Percentiles rank a stretch among this genome's conserved stretches.
Evolutionary conservation across 2,888 invertebrate species (phyloP).

Genomic region (Drosophila suboccidentalis): DNA sequence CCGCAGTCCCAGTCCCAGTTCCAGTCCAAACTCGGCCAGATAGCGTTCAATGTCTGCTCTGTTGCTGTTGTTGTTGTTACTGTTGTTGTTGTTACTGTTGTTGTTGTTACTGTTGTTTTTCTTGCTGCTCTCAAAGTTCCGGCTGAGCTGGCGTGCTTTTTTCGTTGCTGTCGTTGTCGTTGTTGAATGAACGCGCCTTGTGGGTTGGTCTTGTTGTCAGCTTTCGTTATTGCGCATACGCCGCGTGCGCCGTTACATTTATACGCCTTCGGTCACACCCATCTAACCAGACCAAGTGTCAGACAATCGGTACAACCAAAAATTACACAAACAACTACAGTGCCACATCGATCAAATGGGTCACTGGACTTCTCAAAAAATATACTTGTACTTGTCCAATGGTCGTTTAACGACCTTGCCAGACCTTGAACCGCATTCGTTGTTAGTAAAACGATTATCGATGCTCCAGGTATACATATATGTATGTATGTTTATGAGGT

Average conservation of each 20-base stretch:
- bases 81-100: too few relatives aligned
- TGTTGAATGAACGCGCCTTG: slow-evolving; percentile 56
- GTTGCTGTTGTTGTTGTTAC: slow-evolving; percentile 31
- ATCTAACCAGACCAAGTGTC: not conserved
- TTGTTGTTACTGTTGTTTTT: slow-evolving; percentile 24
- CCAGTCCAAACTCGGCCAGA: slow-evolving; percentile 55
- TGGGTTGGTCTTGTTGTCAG: slow-evolving; percentile 50
- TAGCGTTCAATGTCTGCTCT: slow-evolving; percentile 42
- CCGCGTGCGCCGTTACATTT: slow-evolving; percentile 62
- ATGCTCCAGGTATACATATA: slow-evolving; percentile 15
- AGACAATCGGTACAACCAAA: not conserved
- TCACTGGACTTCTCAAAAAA: slow-evolving; percentile 79
- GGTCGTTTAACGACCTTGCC: slow-evolving; percentile 79
- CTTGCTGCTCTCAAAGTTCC: slow-evolving; percentile 63
- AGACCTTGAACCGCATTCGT: slow-evolving; percentile 80
- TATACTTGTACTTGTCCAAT: slow-evolving; percentile 15
- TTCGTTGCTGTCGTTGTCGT: slow-evolving; percentile 27
- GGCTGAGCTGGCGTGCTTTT: slow-evolving; percentile 61
- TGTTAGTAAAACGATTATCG: slow-evolving; percentile 41
- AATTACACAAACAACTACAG: slow-evolving; percentile 30
- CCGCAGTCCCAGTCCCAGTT: slow-evolving; percentile 16
- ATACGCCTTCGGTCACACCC: slow-evolving; percentile 30
- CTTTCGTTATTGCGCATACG: slow-evolving; percentile 70
- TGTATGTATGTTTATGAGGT: slow-evolving; percentile 2
- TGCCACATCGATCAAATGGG: slow-evolving; percentile 69